Evolutionary conservation across 2,113 vertebrate genomes (phyloP), one percentile per base, ranked within the genome.

Genomic region (Neotoma lepida): DNA sequence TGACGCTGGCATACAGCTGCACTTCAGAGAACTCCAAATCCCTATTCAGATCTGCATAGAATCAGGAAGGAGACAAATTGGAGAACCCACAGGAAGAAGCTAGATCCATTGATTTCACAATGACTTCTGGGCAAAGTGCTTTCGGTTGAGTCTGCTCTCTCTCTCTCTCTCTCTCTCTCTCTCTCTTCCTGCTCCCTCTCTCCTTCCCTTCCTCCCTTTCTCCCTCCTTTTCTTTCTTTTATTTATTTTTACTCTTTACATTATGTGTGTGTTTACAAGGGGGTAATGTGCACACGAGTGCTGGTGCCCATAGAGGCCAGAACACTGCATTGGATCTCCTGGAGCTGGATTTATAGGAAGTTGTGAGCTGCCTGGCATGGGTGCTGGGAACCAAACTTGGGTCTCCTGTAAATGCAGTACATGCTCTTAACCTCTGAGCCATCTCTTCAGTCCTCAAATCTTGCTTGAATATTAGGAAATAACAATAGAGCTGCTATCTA

Each of bases 21-120:
- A n/a, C 63, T 88, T 68, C 33, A n/a, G 78, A 82, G 86, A 93
- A 92, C 39, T 17, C 49, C 39, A 66, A 58, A 61, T 89, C 90
- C 63, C 82, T 39, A 24, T 63, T 44, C 88, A 70, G 49, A 70
- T 41, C 86, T 49, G 56, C 14, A n/a, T 6, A 61, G 87, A 71
- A 46, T 93, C 33, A 49, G 26, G 70, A 41, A 63, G 44, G 9
- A 44, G 51, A 88, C 39, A 49, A 41, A 77, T 30, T 35, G 9
- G 56, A 82, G 46, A 61, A 9, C 12, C 39, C 35, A 89, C 63
- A 58, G 24, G 80, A 51, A 85, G 94, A 78, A 92, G 66, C 0
- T 49, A 56, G 39, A 24, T 6, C 76, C 6, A 2, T 24, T 15
- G 54, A 49, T 80, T 81, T 91, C 58, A 30, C 39, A 70, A 63